Base-by-base conservation (phyloP, 35 echinoderm and acorn worm species). In the Chiridota heheva region DNA sequence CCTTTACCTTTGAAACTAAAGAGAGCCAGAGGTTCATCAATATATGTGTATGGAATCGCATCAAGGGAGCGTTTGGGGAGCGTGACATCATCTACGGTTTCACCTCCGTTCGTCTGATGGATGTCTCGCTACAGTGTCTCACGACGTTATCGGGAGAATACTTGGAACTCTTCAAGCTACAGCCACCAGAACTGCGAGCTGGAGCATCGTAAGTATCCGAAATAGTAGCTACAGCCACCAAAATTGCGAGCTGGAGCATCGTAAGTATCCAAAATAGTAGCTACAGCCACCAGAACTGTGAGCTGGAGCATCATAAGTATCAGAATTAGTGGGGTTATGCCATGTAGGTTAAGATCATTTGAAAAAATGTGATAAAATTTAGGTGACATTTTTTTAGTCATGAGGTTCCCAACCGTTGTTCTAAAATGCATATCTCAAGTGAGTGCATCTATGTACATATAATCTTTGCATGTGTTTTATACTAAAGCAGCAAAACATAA, bases 91-190 rank as follows among this genome's bases (percentile, higher is more conserved):
- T 91, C 40, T 65, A 91, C 13, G 89, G 95, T 29, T 98, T 88
- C 69, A 84, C 80, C 34, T 88, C 89, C 44, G 86, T 98, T 3
- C 90, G 84, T 13, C 63, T 98, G 18, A 88, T 98, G 55, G 84
- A 98, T 45, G 85, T 91, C 12, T 88, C 95, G 4, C 57, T 98
- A 40, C 95, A 98, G 60, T 98, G 95, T 58, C 51, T 98, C 40
- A 88, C 84, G 3, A 98, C 95, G 3, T 44, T 88, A 51, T 91
- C 95, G 1, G 89, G 95, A 31, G 95, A 98, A 60, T 80, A 88
- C 44, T 67, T 88, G 63, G 84, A 91, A 51, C 85, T 91, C 0
- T 91, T 72, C 44, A 91, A 98, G 35, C 78, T 98, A 29, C 89
- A 92, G 8, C 95, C 95, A 15, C 89, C 95, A 6, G 89, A 98